Percentiles rank a stretch among this genome's conserved stretches.
These are phyloP conservation scores for Brachyhypopomus occidentalis DNA, from an alignment of 2,113 vertebrate species.

Conservation along the genomic window DNA sequence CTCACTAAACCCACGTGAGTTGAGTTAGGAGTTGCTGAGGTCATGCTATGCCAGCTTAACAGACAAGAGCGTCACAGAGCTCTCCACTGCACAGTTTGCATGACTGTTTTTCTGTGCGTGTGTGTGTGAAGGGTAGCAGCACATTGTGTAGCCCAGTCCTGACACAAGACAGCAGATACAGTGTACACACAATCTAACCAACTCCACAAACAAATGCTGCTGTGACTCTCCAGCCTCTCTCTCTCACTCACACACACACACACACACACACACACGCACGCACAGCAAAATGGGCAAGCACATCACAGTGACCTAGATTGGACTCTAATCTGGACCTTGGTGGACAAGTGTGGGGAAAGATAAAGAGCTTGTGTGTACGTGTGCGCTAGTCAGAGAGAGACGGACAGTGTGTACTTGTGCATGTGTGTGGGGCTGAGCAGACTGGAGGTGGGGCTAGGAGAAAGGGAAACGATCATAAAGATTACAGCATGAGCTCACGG, in stretches of 20 bases:
- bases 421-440: background rate
- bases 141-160: too few relatives aligned
- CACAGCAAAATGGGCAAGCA: conserved; percentile 51
- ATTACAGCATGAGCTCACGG: conserved; percentile 28
- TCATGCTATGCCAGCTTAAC: conserved; percentile 16
- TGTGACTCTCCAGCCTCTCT: too few relatives aligned
- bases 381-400: conserved; percentile 6
- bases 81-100: background rate
- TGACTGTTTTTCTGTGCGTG: too few relatives aligned
- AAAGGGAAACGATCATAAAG: conserved; percentile 23
- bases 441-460: background rate
- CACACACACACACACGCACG: background rate
- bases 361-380: conserved; percentile 30
- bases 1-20: too few relatives aligned
- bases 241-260: too few relatives aligned
- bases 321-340: conserved; percentile 54
- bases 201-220: too few relatives aligned
- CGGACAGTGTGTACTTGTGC: background rate
- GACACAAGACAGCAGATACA: too few relatives aligned
- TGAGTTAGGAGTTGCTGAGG: conserved; percentile 9
- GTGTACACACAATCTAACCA: too few relatives aligned
- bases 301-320: conserved; percentile 66
- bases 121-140: too few relatives aligned
- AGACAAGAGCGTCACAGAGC: background rate
- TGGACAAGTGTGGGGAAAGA: conserved; percentile 51